phyloP scores from a whole-genome alignment of 2,888 invertebrate species.

The Hypomecis punctinalis region DNA sequence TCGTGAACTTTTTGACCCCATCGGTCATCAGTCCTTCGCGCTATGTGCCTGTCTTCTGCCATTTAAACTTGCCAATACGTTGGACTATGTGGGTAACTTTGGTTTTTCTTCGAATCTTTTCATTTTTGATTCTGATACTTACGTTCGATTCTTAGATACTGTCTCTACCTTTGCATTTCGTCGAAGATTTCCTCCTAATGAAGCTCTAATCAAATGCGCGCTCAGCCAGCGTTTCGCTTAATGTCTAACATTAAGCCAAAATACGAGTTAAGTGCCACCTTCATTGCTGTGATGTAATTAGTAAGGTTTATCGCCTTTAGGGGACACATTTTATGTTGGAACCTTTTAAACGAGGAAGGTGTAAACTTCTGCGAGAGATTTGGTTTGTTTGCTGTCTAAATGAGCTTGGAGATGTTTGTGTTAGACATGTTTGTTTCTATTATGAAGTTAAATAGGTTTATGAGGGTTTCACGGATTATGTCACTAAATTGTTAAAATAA shows the following conservation, averaged over 20 bases:
- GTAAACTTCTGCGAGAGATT: slow-evolving; percentile 26
- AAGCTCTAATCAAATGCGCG: slow-evolving; percentile 46
- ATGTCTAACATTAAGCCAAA: slow-evolving; percentile 46
- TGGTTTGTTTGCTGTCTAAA: slow-evolving; percentile 20
- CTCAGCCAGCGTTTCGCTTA: slow-evolving; percentile 41
- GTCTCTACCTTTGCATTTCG: slow-evolving; percentile 8
- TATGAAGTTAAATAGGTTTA: background rate
- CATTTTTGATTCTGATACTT: too few relatives aligned
- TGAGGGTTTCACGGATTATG: background rate
- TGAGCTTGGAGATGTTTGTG: slow-evolving; percentile 7
- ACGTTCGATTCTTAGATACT: slow-evolving; percentile 18
- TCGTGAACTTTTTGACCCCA: too few relatives aligned
- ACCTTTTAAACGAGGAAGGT: slow-evolving; percentile 32
- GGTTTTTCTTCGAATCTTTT: too few relatives aligned
- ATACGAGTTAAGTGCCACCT: slow-evolving; percentile 44
- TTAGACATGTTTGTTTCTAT: background rate
- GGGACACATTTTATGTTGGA: slow-evolving; percentile 35
- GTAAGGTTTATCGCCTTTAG: slow-evolving; percentile 42
- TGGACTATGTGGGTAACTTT: too few relatives aligned
- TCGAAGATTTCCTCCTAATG: slow-evolving; percentile 42
- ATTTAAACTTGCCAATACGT: too few relatives aligned
- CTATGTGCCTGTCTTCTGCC: too few relatives aligned
- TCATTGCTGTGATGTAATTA: slow-evolving; percentile 46
- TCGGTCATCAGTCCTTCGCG: too few relatives aligned
- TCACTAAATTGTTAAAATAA: too few relatives aligned